Conservation (phyloP, 2,888 invertebrate species). For the Bombylius major region DNA sequence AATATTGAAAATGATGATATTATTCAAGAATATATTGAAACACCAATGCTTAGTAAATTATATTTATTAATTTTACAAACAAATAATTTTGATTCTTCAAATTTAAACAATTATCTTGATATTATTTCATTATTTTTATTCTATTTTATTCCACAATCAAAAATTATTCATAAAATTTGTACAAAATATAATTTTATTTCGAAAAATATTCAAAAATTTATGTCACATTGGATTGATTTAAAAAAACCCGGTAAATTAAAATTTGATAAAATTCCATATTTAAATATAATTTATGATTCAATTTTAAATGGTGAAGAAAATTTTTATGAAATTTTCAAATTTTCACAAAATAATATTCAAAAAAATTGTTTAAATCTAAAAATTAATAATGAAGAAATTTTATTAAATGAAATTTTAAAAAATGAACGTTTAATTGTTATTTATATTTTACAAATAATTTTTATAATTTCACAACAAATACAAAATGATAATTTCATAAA, state of each 20-base stretch:
- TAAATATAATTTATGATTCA: constrained; percentile 19
- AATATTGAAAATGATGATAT: constrained; percentile 33
- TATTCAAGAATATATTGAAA: constrained; percentile 30
- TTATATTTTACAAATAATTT: constrained; percentile 27
- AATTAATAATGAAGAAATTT: constrained; percentile 4
- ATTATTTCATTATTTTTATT: constrained; percentile 29
- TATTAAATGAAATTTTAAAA: constrained; percentile 18
- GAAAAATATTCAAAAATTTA: constrained; percentile 14
- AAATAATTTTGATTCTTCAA: constrained; percentile 19
- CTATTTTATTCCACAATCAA: constrained; percentile 28
- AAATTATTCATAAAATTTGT: constrained; percentile 21
- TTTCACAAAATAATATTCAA: constrained; percentile 2
- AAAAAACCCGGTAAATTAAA: constrained; percentile 8
- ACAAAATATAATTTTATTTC: neutral
- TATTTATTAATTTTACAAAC: constrained; percentile 28
- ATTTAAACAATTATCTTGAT: constrained; percentile 36
- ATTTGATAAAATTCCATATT: constrained; percentile 16
- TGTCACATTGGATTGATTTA: constrained; percentile 20
- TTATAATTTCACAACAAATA: constrained; percentile 21
- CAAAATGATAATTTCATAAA: constrained; percentile 18
- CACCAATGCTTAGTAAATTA: constrained; percentile 30
- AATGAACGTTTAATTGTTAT: constrained; percentile 27
- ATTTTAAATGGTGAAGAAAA: constrained; percentile 15
- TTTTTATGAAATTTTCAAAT: constrained; percentile 19
- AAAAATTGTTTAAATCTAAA: neutral